Base-by-base conservation (phyloP, 1,140 invertebrate genomes). In the Thaumetopoea pityocampa region DNA sequence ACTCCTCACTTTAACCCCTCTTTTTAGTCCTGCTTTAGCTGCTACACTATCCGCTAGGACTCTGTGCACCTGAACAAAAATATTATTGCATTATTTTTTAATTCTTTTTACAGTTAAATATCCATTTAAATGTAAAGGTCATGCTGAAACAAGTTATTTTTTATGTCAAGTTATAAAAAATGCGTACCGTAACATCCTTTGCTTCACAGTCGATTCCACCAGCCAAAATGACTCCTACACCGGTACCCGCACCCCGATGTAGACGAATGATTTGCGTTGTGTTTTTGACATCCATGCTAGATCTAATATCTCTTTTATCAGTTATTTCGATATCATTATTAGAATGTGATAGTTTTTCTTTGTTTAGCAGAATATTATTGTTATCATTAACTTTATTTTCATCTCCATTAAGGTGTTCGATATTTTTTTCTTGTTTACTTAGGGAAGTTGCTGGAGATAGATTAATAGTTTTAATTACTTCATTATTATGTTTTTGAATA, bases 181-280 rank as follows among this genome's bases (percentile, higher is more conserved):
- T 45, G 74, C 89, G 86, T 79, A 95, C 93, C 44, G 94, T 96
- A 29, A 96, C 95, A 82, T 96, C 93, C 81, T 96, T 96, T 47
- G 91, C 90, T 85, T 96, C 94, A 73, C 94, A 96, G 67, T 96
- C 95, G 3, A 91, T 89, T 3, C 95, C 95, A 24, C 94, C 95
- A 23, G 94, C 94, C 29, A 97, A 77, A 3, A 93, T 95, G 26
- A 96, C 92, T 7, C 95, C 95, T 22, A 96, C 90, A 62, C 92
- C 94, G 4, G 92, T 90, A 14, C 90, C 90, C 4, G 88, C 85
- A n/a, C 73, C 78, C 38, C 70, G 66, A 37, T 67, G 67, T 9
- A 85, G 60, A 19, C 65, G 63, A 40, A 83, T 70, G 20, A 56
- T 65, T 36, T 72, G 61, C 16, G 68, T 73, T 7, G 51, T 32